Base-by-base conservation (phyloP, 2,113 vertebrate species). In the Eubucco bourcierii region DNA sequence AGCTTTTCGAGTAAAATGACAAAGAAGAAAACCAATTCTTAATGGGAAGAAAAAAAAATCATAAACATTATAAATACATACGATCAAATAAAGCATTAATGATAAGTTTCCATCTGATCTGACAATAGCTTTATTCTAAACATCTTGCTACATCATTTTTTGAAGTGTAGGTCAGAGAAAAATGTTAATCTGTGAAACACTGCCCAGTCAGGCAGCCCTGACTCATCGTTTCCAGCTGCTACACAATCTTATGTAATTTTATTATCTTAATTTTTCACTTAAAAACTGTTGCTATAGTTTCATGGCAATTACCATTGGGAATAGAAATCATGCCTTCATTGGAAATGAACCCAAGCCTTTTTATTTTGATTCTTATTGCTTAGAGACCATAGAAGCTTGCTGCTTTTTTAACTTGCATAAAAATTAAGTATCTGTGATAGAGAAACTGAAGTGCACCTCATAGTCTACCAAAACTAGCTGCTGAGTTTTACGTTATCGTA, bases 211-310 rank as follows among this genome's bases (percentile, higher is more conserved):
- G 52, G 27, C 72, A 93, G 41, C 28, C 64, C 72, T 95, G 76
- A 90, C 27, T 93, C 84, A 77, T 63, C 76, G 41, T 79, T 95
- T 93, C 64, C 76, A 91, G 77, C 77, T 96, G 77, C 77, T 80
- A 44, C 46, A 60, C 34, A 80, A 56, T 41, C 65, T 83, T 46
- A 46, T 47, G 65, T 86, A 86, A 82, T 90, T 66, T 70, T 70
- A 77, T 76, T 87, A 73, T 61, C 60, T 66, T 84, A 21, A n/a
- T 72, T 92, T 73, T 88, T 76, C 28, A 29, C 46, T 89, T 80
- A 34, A 84, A 91, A 92, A 87, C 20, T 70, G 72, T 89, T 94
- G 79, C 81, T 92, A 47, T 66, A 94, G 63, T 91, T 94, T 70
- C 52, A 12, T 72, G 31, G 50, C 79, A 58, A 73, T 66, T 80